Evolutionary conservation across 1,140 invertebrate genomes (phyloP).

Genomic region (Maniola jurtina): DNA sequence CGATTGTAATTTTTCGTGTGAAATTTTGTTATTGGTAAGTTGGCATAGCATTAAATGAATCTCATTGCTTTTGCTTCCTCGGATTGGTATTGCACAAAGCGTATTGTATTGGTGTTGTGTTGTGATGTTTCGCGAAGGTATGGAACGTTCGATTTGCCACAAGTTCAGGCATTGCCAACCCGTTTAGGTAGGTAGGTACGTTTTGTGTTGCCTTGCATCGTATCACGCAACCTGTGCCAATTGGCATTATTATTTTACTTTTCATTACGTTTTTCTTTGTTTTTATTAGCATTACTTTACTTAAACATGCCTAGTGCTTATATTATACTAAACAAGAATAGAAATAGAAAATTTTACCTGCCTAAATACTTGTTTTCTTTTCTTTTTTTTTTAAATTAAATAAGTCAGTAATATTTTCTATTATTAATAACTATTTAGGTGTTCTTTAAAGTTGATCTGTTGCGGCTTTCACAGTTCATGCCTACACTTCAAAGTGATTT

Average conservation of each 20-base stretch:
- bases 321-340: background rate
- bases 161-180: conserved; percentile 22
- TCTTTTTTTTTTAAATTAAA: no score
- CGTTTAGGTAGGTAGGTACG: conserved; percentile 16
- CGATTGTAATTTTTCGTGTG: conserved; percentile 33
- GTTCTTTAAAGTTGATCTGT: no score
- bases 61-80: conserved; percentile 28
- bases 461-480: no score
- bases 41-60: conserved; percentile 29
- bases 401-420: no score
- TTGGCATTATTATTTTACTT: conserved; percentile 30
- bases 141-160: conserved; percentile 7
- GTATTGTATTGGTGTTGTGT: conserved; percentile 30
- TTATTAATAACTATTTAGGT: no score
- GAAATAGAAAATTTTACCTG: no score
- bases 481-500: no score
- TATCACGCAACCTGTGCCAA: conserved; percentile 38
- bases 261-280: conserved; percentile 15
- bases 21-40: conserved; percentile 69
- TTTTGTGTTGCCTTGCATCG: conserved; percentile 20
- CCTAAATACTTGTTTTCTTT: no score
- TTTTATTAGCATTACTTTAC: background rate
- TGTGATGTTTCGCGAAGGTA: conserved; percentile 22
- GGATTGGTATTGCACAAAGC: conserved; percentile 35
- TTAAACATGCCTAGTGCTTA: background rate